Percentiles rank a stretch among this genome's conserved stretches.
Conservation (phyloP, 1,140 invertebrate species). For the Hyphantria cunea region DNA sequence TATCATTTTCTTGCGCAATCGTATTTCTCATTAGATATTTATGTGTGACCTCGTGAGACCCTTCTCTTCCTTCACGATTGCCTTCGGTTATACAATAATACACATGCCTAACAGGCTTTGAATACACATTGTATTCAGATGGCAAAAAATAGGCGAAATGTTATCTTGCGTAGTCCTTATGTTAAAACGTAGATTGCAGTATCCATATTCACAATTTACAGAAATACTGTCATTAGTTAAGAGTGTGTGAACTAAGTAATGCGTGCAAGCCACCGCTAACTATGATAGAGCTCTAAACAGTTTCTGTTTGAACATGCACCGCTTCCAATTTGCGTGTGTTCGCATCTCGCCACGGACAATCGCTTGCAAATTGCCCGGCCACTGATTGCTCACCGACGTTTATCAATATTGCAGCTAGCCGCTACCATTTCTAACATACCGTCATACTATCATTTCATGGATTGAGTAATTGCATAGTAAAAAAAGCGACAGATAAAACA, state of each 20-base stretch:
- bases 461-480: slow-evolving; percentile 22
- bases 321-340: slow-evolving; percentile 68
- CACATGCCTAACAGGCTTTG: slow-evolving; percentile 13
- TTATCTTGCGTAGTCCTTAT: neutral
- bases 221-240: neutral
- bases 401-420: slow-evolving; percentile 72
- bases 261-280: slow-evolving; percentile 13
- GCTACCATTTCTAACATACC: slow-evolving; percentile 30
- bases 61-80: slow-evolving; percentile 42
- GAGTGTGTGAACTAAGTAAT: slow-evolving; percentile 13
- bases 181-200: neutral
- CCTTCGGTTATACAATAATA: slow-evolving; percentile 29
- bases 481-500: slow-evolving; percentile 39
- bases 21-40: slow-evolving; percentile 63
- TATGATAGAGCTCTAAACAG: slow-evolving; percentile 42
- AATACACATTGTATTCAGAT: slow-evolving; percentile 2
- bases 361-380: slow-evolving; percentile 69
- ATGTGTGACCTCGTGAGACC: slow-evolving; percentile 64
- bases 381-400: slow-evolving; percentile 70
- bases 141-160: too few species aligned
- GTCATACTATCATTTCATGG: slow-evolving; percentile 23
- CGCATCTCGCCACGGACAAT: slow-evolving; percentile 72
- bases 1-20: slow-evolving; percentile 67
- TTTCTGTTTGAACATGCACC: slow-evolving; percentile 51
- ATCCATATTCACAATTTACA: too few species aligned